Conservation (phyloP, 2,888 invertebrate species). For the Coelopa pilipes region DNA sequence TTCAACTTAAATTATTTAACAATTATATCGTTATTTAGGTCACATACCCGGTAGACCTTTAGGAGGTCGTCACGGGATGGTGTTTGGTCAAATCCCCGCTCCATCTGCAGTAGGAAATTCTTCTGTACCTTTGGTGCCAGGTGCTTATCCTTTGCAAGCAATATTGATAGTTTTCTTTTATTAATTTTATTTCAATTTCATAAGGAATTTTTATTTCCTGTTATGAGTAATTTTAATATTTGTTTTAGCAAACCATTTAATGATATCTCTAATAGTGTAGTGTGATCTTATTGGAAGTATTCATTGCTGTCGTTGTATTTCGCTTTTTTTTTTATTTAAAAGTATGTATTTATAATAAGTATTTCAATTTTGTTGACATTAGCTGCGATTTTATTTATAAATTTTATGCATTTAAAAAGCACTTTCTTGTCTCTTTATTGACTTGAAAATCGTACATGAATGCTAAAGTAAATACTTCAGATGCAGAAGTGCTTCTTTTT, state of each 20-base stretch:
- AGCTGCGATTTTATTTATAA: background rate
- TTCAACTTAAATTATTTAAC: conserved; percentile 34
- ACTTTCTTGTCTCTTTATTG: conserved; percentile 44
- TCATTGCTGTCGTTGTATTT: background rate
- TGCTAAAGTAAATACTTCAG: conserved; percentile 44
- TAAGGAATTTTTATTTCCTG: background rate
- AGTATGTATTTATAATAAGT: background rate
- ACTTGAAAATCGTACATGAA: conserved; percentile 52
- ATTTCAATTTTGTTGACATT: background rate
- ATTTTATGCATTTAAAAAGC: conserved; percentile 42
- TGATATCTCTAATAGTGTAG: background rate
- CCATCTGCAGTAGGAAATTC: conserved; percentile 68
- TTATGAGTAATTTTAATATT: background rate
- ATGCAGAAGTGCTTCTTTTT: conserved; percentile 45
- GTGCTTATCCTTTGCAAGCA: conserved; percentile 66
- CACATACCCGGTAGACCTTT: conserved; percentile 74
- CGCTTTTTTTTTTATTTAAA: conserved; percentile 11
- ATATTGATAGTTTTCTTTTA: conserved; percentile 41
- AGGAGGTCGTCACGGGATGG: conserved; percentile 75
- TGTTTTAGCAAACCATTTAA: background rate
- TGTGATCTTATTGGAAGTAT: background rate
- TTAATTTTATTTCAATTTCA: conserved; percentile 17
- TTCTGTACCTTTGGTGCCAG: conserved; percentile 69
- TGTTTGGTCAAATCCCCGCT: conserved; percentile 71
- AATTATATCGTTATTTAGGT: conserved; percentile 66